phyloP scores from a whole-genome alignment of 2,113 vertebrate species.

The Eonycteris spelaea region DNA sequence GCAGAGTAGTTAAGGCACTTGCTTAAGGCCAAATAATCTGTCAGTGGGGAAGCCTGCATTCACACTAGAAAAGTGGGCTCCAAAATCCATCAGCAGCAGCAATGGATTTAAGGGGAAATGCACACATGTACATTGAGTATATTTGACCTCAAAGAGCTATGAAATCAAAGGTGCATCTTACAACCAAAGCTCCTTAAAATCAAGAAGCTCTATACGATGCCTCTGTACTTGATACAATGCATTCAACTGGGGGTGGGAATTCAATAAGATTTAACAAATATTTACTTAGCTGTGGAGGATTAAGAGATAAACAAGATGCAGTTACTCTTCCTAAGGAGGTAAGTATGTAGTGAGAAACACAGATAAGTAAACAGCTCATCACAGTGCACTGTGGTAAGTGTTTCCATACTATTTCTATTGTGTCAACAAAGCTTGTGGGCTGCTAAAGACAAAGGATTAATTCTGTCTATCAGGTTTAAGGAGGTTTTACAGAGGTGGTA shows the following conservation, averaged over 20 bases:
- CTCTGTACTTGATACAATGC: not conserved
- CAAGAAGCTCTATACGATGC: not conserved
- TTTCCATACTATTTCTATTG: not conserved
- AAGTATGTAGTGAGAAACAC: not conserved
- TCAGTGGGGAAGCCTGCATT: not conserved
- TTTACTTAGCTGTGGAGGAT: slow-evolving; percentile 58
- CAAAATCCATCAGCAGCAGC: not conserved
- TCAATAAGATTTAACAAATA: slow-evolving; percentile 46
- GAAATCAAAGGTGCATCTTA: not conserved
- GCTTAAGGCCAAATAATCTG: not conserved
- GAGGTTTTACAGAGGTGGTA: not conserved
- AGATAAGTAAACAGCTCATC: slow-evolving; percentile 45
- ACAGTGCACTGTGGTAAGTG: not conserved
- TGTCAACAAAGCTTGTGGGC: slow-evolving; percentile 52
- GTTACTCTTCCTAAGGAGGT: slow-evolving; percentile 35
- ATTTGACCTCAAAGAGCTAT: not conserved
- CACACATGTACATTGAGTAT: not conserved
- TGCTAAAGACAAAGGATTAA: slow-evolving; percentile 44
- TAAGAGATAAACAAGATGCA: slow-evolving; percentile 47
- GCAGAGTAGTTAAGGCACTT: not conserved
- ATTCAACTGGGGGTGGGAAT: not conserved
- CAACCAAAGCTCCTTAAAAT: not conserved
- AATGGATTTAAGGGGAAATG: not conserved
- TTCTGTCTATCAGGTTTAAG: not conserved
- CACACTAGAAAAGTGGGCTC: not conserved